A percentile compares a stretch with the other conserved stretches of the same genome.
These are phyloP conservation scores for Condylura cristata DNA, from an alignment of 2,113 vertebrate genomes.

Conservation along the genomic window DNA sequence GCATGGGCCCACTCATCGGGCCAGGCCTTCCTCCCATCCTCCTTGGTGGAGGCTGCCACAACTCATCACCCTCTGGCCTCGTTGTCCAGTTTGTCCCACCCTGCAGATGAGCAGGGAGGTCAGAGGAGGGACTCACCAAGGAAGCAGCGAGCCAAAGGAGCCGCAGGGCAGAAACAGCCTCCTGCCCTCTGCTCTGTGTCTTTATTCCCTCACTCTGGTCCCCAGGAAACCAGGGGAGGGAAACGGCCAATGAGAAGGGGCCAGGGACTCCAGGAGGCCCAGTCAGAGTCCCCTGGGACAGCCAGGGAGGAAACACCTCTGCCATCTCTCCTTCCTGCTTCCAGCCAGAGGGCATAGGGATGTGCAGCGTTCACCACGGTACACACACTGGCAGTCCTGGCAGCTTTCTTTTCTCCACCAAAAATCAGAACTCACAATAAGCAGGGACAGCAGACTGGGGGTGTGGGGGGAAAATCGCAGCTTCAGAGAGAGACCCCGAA, in stretches of 20 bases:
- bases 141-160: neutral
- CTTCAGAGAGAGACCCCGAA: neutral
- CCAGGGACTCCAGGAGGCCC: neutral
- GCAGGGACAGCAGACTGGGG: neutral
- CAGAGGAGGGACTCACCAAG: constrained; percentile 56
- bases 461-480: neutral
- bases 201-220: constrained; percentile 60
- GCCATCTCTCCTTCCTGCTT: neutral
- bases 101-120: neutral
- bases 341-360: neutral
- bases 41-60: neutral
- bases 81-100: neutral
- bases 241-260: constrained; percentile 56
- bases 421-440: neutral
- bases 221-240: constrained; percentile 20
- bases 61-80: neutral
- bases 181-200: neutral
- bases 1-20: neutral
- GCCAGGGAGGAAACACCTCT: neutral
- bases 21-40: neutral
- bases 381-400: neutral
- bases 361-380: neutral
- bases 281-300: neutral
- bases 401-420: neutral
- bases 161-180: neutral